Evolutionary conservation across 2,113 vertebrate species (phyloP), one percentile per base, ranked within the genome.

Genomic region (Daboia siamensis): DNA sequence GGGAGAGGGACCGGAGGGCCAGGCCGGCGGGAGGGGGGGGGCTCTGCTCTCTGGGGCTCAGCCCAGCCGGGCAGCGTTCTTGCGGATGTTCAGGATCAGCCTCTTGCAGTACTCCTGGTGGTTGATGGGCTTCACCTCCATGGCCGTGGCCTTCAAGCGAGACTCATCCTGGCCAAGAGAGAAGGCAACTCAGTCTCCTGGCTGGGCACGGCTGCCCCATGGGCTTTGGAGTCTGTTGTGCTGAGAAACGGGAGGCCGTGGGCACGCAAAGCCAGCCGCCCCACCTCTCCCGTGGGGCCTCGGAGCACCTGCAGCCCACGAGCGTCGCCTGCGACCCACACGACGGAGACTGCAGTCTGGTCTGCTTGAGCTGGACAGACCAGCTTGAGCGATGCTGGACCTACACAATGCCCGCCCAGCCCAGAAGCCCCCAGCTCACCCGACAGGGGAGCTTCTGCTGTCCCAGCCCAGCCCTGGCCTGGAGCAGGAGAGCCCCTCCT

Each of bases 91-190:
- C 91, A 95, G 93, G 87, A 99, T 98, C 97, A 99, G 46, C 96
- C 98, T 98, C 95, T 97, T 98, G 98, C 98, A 96, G 94, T 99
- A 99, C 13, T 99, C 99, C 95, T 96, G 98, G 94, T 99, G 98
- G 97, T 99, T 98, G 90, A 99, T 98, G 0, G 98, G 98, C 95
- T 99, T 99, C 97, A 98, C 98, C 0, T 99, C 99, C 97, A 98
- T 1, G 85, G 98, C 98, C 0, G 99, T 98, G 7, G 98, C 99
- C 95, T 99, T 99, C 97, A 99, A 98, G 93, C 99, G 98, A 94
- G 99, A 99, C 86, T 99, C 99, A 33, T 99, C 99, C 99, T 99
- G 94, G 90, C 10, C 94, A 92, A 95, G 17, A 51, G 44, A 86
- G 96, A 92, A 86, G 69, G n/a, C n/a, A 15, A 33, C n/a, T 33